phyloP scores from a whole-genome alignment of 2,888 invertebrate genomes.

The Drosophila tanythrix region DNA sequence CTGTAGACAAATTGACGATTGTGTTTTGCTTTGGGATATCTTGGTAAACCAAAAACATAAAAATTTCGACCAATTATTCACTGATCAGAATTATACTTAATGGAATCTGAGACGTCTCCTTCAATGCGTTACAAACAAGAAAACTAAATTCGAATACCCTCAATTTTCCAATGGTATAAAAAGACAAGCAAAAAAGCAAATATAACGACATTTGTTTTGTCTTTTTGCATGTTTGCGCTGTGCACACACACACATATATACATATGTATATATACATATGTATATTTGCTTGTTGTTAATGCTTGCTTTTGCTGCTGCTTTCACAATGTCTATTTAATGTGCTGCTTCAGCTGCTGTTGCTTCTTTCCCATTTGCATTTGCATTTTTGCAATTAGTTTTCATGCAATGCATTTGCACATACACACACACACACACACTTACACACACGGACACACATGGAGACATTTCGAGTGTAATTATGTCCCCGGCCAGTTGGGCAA shows the following conservation, averaged over 20 bases:
- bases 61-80: too few relatives aligned
- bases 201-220: conserved; percentile 58
- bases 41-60: background rate
- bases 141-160: background rate
- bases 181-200: conserved; percentile 23
- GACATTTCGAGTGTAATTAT: conserved; percentile 50
- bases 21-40: background rate
- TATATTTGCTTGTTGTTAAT: conserved; percentile 14
- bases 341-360: conserved; percentile 36
- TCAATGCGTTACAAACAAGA: background rate
- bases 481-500: conserved; percentile 41
- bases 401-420: conserved; percentile 16
- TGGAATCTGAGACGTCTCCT: background rate
- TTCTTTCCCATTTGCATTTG: conserved; percentile 35
- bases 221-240: conserved; percentile 35
- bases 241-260: conserved; percentile 17
- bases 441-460: background rate
- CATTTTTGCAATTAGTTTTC: conserved; percentile 53
- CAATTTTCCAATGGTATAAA: background rate
- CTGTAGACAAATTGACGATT: background rate
- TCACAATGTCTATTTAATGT: conserved; percentile 55
- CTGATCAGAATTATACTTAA: background rate
- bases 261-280: conserved; percentile 6
- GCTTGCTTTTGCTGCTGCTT: conserved; percentile 32
- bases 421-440: conserved; percentile 7